Percentiles rank a stretch among this genome's conserved stretches.
Evolutionary conservation across 2,113 vertebrate genomes (phyloP).

Genomic region (Lates calcarifer): DNA sequence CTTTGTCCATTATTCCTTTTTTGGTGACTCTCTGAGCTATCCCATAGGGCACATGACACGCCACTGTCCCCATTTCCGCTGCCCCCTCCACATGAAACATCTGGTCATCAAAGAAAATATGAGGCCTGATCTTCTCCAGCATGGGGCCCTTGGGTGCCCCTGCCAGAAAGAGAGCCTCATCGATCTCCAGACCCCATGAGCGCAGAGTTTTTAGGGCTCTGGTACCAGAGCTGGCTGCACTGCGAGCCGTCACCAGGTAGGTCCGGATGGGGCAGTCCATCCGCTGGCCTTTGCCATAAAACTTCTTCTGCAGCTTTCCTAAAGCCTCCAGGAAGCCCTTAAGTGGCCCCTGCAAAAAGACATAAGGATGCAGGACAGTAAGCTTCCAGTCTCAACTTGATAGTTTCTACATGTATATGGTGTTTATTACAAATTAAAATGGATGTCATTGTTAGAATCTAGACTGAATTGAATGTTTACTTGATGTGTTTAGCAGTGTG

Average conservation of each 20-base stretch:
- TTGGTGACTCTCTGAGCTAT: constrained; percentile 84
- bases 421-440: too few relatives aligned
- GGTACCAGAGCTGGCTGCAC: constrained; percentile 94
- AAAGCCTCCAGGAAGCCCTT: constrained; percentile 95
- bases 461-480: too few relatives aligned
- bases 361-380: background rate
- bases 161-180: constrained; percentile 94
- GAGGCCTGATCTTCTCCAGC: constrained; percentile 93
- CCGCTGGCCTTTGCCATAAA: constrained; percentile 92
- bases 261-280: constrained; percentile 96
- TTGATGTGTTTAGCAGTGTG: too few relatives aligned
- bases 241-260: constrained; percentile 94
- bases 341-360: constrained; percentile 88
- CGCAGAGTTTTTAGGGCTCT: constrained; percentile 94
- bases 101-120: constrained; percentile 98
- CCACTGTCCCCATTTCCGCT: constrained; percentile 91
- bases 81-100: constrained; percentile 97
- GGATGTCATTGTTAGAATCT: too few relatives aligned
- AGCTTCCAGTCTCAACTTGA: background rate
- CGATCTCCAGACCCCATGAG: constrained; percentile 95
- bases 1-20: constrained; percentile 52
- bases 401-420: background rate
- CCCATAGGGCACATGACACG: constrained; percentile 94
- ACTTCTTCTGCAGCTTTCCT: constrained; percentile 95
- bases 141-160: constrained; percentile 95